These are phyloP conservation scores for Antheraea mylitta DNA, from an alignment of 1,140 invertebrate species.

Conservation along the genomic window DNA sequence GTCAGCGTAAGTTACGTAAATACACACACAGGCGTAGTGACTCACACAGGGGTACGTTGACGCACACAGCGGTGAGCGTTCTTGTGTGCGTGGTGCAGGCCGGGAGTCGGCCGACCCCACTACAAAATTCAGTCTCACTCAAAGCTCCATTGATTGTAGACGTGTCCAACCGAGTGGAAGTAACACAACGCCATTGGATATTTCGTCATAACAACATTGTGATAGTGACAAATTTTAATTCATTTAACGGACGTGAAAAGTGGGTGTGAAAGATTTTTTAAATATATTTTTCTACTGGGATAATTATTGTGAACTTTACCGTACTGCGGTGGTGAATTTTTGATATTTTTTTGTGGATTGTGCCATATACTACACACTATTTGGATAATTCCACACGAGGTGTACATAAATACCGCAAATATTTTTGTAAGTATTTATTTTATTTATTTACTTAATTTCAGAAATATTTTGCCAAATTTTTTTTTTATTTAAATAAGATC, in stretches of 20 bases:
- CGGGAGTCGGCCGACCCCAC: constrained; percentile 68
- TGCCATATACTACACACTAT: constrained; percentile 65
- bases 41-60: constrained; percentile 31
- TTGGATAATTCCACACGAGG: constrained; percentile 75
- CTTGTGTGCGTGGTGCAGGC: constrained; percentile 59
- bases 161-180: constrained; percentile 54
- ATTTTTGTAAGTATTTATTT: constrained; percentile 70
- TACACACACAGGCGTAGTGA: constrained; percentile 29
- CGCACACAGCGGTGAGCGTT: constrained; percentile 35
- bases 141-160: constrained; percentile 53
- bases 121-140: constrained; percentile 73
- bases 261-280: constrained; percentile 57
- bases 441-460: neutral
- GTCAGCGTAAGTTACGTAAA: constrained; percentile 69
- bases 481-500: too few species aligned
- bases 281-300: constrained; percentile 52
- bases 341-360: constrained; percentile 61
- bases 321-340: constrained; percentile 56
- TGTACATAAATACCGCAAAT: constrained; percentile 72
- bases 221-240: constrained; percentile 57
- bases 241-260: constrained; percentile 65
- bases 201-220: constrained; percentile 76
- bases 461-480: too few species aligned
- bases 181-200: constrained; percentile 56
- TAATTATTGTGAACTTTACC: constrained; percentile 47